Evolutionary conservation across 2,797 vertebrate species (phyloP).

Genomic region (Sebastes umbrosus): DNA sequence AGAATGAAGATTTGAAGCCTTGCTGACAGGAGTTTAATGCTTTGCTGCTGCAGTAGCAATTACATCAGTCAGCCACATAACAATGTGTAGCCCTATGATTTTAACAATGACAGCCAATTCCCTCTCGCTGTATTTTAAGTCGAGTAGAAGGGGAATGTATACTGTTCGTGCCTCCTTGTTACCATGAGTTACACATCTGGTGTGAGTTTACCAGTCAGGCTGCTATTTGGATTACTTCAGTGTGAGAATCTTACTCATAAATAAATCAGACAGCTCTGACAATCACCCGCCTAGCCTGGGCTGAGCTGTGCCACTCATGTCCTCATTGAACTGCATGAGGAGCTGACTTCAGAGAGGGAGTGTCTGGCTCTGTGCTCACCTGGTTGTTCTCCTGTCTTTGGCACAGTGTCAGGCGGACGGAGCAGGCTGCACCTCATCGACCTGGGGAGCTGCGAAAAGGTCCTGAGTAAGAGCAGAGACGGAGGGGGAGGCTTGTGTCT

Average conservation of each 20-base stretch:
- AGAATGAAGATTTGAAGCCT: slow-evolving; percentile 38
- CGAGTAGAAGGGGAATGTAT: not conserved
- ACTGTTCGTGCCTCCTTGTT: slow-evolving; percentile 1
- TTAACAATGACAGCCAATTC: slow-evolving; percentile 23
- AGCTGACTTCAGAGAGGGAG: slow-evolving; percentile 49
- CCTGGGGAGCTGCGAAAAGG: slow-evolving; percentile 95
- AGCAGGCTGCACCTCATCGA: slow-evolving; percentile 98
- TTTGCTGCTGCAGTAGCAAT: slow-evolving; percentile 42
- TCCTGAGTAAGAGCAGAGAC: slow-evolving; percentile 89
- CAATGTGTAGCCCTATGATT: slow-evolving; percentile 10
- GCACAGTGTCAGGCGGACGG: slow-evolving; percentile 93
- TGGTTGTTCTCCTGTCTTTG: slow-evolving; percentile 46
- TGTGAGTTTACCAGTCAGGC: slow-evolving; percentile 42
- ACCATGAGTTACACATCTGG: slow-evolving; percentile 43
- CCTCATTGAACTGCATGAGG: slow-evolving; percentile 20
- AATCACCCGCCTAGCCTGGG: slow-evolving; percentile 27
- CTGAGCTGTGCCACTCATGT: slow-evolving; percentile 39
- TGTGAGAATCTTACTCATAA: slow-evolving; percentile 60
- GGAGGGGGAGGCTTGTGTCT: slow-evolving; percentile 90
- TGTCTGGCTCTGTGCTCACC: slow-evolving; percentile 50
- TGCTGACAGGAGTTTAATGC: slow-evolving; percentile 40
- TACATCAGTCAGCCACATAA: slow-evolving; percentile 31
- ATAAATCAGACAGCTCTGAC: slow-evolving; percentile 57
- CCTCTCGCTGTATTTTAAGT: slow-evolving; percentile 24
- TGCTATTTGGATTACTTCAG: slow-evolving; percentile 60